Evolutionary conservation across 2,113 vertebrate species (phyloP), one percentile per base, ranked within the genome.

Genomic region (Centropristis striata): DNA sequence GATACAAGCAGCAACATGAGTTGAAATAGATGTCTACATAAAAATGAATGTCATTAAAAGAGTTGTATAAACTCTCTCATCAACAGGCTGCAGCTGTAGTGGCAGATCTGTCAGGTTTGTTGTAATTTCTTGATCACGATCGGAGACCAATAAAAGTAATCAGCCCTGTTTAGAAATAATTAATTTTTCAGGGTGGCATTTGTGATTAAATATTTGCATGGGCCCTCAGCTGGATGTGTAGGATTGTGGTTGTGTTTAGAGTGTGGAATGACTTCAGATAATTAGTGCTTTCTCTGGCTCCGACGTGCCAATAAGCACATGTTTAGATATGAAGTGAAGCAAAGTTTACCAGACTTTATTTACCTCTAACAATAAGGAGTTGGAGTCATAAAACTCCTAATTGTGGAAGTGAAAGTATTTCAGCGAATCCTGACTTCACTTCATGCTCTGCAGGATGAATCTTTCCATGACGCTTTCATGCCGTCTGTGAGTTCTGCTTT

Each of bases 151-250:
- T 67, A 53, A 46, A 82, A 44, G n/a, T 59, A 5, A 76, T 16
- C 16, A 57, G 42, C 6, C 7, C 15, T n/a, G 37, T 37, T 67
- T n/a, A 37, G 20, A 20, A 20, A 32, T 16, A 74, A 61, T 54
- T 75, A 6, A 49, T 54, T 68, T 67, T 72, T 61, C 39, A 11
- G 23, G 23, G 15, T 53, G 37, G 55, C 21, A 11, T 41, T 28
- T 71, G 21, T 78, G 18, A 61, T 68, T 64, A 57, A 67, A 61
- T 41, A 69, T 73, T 49, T 55, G 55, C 41, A 68, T n/a, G 60
- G 27, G 21, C 61, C 25, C 53, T n/a, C 54, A n/a, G 60, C 28
- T 49, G 27, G 16, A 73, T 51, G 15, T 42, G 55, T 64, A 6
- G 21, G 15, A 71, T 13, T 71, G 14, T 8, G 20, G 55, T 49